These are phyloP conservation scores for Scelioninae gen. 1 DNA, from an alignment of 2,888 invertebrate species.

Conservation along the genomic window DNA sequence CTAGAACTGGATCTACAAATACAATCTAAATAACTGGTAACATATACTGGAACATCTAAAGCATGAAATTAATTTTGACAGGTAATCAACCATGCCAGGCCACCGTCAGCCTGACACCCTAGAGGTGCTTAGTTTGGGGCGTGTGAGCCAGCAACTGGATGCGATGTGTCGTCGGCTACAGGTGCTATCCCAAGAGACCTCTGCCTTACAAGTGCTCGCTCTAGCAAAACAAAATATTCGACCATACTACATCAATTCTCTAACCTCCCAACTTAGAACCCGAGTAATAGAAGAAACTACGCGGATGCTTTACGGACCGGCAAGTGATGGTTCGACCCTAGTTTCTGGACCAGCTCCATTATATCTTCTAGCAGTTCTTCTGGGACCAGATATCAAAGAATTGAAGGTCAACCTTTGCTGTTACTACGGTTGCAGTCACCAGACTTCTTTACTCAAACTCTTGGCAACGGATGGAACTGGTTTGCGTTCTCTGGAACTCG, in stretches of 20 bases:
- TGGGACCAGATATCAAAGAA: conserved; percentile 82
- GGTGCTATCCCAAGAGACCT: conserved; percentile 82
- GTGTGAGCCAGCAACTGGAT: conserved; percentile 83
- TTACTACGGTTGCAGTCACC: conserved; percentile 85
- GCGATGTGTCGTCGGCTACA: conserved; percentile 83
- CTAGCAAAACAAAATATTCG: conserved; percentile 81
- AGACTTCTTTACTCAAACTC: conserved; percentile 82
- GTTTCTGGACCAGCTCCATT: conserved; percentile 83
- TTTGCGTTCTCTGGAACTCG: conserved; percentile 81
- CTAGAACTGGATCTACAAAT: too few species aligned
- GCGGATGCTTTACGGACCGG: conserved; percentile 80
- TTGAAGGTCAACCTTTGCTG: conserved; percentile 84
- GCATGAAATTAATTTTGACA: conserved; percentile 58
- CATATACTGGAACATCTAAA: too few species aligned
- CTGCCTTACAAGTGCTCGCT: conserved; percentile 81
- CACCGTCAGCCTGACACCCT: conserved; percentile 83
- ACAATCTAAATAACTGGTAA: too few species aligned
- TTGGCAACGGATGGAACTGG: conserved; percentile 82
- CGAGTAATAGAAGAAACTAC: conserved; percentile 83
- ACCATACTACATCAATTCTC: conserved; percentile 82
- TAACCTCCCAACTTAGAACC: conserved; percentile 82
- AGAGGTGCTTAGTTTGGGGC: conserved; percentile 82
- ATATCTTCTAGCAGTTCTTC: conserved; percentile 82
- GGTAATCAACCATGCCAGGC: conserved; percentile 81
- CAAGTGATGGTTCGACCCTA: conserved; percentile 80